Conservation (phyloP, 92 coral and sea anemone genomes). For the Montipora capitata region DNA sequence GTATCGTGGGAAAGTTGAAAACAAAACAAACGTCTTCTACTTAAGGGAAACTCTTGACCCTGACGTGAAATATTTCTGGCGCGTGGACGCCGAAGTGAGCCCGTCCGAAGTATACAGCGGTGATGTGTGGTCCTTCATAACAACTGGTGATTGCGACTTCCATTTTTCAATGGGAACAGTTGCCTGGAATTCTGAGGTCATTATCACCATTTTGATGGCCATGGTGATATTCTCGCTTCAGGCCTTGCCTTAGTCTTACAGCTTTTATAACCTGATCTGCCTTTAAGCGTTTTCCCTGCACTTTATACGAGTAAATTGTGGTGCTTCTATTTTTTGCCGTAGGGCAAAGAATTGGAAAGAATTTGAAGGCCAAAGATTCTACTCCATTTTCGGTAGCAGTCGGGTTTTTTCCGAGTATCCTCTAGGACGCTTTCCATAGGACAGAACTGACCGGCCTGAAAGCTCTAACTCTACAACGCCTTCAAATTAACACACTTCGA, state of each 20-base stretch:
- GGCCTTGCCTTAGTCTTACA: background rate
- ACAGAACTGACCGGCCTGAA: too few species aligned
- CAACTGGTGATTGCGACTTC: conserved; percentile 2
- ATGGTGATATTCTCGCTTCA: background rate
- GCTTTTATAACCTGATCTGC: background rate
- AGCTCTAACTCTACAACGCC: too few species aligned
- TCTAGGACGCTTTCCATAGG: too few species aligned
- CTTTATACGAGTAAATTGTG: too few species aligned
- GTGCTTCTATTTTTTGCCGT: too few species aligned
- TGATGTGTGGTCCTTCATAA: conserved; percentile 85
- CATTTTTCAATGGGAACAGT: background rate
- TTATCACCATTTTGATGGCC: background rate
- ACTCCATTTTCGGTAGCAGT: too few species aligned
- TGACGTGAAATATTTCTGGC: conserved; percentile 71
- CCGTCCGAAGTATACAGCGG: conserved; percentile 74
- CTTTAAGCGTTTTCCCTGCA: too few species aligned
- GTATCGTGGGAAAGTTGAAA: conserved; percentile 57
- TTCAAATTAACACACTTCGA: too few species aligned
- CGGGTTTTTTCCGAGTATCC: too few species aligned
- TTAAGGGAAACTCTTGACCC: conserved; percentile 54
- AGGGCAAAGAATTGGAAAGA: too few species aligned
- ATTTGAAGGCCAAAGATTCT: too few species aligned
- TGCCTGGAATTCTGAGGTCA: background rate
- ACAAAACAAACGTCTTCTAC: conserved; percentile 73
- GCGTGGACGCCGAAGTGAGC: conserved; percentile 83